Conservation (phyloP, 1,140 invertebrate genomes). For the Sycophila sp. region DNA sequence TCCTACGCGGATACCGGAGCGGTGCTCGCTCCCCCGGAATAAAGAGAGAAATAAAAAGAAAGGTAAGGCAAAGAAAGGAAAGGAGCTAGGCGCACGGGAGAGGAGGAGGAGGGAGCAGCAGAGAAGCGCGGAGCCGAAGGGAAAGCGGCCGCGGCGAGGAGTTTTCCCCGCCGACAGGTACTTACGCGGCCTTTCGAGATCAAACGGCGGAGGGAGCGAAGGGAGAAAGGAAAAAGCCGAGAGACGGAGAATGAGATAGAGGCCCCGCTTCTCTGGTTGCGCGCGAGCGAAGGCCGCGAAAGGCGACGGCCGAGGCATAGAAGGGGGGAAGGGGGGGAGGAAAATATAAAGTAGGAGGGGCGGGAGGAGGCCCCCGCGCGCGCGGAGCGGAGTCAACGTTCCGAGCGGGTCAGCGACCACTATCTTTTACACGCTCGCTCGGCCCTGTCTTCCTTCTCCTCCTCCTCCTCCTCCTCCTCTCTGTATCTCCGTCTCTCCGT, state of each 20-base stretch:
- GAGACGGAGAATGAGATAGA: neutral
- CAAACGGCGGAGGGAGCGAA: no score
- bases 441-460: slow-evolving; percentile 43
- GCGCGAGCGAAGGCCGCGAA: neutral
- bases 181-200: no score
- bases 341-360: slow-evolving; percentile 3
- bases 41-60: neutral
- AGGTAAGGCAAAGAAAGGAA: neutral
- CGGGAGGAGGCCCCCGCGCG: neutral
- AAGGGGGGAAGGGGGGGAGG: neutral
- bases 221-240: neutral
- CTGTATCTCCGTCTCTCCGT: neutral
- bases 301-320: neutral
- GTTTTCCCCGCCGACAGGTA: no score
- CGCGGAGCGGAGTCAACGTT: slow-evolving; percentile 63
- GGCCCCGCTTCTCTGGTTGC: no score
- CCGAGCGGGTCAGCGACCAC: slow-evolving; percentile 66
- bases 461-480: slow-evolving; percentile 41
- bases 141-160: no score
- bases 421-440: slow-evolving; percentile 53
- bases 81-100: no score
- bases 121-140: no score
- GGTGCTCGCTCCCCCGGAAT: no score
- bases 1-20: no score
- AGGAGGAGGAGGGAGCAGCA: no score